A percentile compares a stretch with the other conserved stretches of the same genome.
phyloP scores from a whole-genome alignment of 2,797 vertebrate species.

The Decapterus maruadsi region DNA sequence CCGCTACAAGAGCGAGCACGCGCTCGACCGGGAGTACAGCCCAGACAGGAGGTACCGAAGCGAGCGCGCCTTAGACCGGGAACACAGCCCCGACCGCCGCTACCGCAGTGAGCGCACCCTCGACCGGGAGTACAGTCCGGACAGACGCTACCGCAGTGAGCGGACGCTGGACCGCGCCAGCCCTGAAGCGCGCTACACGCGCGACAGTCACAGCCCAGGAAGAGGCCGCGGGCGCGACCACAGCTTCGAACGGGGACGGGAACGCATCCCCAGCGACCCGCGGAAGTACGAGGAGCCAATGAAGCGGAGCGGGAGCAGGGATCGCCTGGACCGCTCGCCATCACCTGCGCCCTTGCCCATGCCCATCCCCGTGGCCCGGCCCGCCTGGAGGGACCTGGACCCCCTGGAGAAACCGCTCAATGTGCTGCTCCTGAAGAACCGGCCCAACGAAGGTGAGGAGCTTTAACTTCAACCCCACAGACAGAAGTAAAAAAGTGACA shows the following conservation, averaged over 20 bases:
- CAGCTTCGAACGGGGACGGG: conserved; percentile 63
- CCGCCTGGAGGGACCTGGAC: conserved; percentile 65
- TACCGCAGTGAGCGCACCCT: conserved; percentile 82
- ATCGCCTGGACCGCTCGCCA: conserved; percentile 88
- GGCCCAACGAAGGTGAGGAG: conserved; percentile 91
- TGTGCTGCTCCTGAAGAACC: conserved; percentile 93
- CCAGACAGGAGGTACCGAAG: conserved; percentile 76
- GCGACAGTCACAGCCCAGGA: conserved; percentile 69
- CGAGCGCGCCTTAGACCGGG: conserved; percentile 84
- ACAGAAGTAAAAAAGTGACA: background rate
- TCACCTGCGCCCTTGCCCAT: conserved; percentile 71
- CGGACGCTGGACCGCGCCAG: conserved; percentile 78
- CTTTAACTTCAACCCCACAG: no score
- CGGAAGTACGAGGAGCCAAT: conserved; percentile 73
- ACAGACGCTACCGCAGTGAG: conserved; percentile 78
- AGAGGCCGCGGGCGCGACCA: conserved; percentile 74
- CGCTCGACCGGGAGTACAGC: conserved; percentile 66
- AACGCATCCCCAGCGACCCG: conserved; percentile 48
- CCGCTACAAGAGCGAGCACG: conserved; percentile 59
- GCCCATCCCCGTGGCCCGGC: conserved; percentile 73
- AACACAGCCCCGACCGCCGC: conserved; percentile 86
- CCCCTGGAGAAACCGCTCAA: conserved; percentile 87
- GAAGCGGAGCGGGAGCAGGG: conserved; percentile 84
- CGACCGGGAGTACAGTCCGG: conserved; percentile 74
- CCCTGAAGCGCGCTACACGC: conserved; percentile 77